Conservation (phyloP, 2,113 vertebrate species). For the Dasyurus viverrinus region DNA sequence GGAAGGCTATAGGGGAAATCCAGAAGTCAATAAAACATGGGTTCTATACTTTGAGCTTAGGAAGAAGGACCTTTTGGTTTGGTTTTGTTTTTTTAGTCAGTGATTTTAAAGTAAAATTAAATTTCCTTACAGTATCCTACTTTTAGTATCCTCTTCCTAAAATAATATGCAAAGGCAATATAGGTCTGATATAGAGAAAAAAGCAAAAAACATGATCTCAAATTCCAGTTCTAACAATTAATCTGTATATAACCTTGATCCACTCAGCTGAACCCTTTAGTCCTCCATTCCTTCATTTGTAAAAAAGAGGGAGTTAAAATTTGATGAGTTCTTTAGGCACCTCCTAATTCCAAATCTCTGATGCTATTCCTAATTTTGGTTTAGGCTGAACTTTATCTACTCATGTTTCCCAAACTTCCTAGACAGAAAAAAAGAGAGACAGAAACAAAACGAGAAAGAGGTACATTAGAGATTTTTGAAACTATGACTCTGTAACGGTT, state of each 20-base stretch:
- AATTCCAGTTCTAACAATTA: neutral
- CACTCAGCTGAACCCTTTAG: neutral
- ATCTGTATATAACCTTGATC: neutral
- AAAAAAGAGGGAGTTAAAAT: neutral
- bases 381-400: neutral
- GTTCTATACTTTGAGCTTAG: neutral
- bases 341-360: neutral
- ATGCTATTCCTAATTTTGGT: neutral
- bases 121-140: neutral
- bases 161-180: neutral
- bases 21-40: neutral
- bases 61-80: neutral
- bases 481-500: neutral
- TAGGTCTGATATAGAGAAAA: neutral
- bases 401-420: neutral
- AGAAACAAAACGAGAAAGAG: neutral
- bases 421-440: neutral
- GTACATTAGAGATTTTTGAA: constrained; percentile 1
- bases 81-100: neutral
- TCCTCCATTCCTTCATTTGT: neutral
- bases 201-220: neutral
- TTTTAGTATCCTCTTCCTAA: neutral
- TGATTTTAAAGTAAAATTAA: neutral
- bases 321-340: neutral
- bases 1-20: neutral